Evolutionary conservation across 2,888 invertebrate genomes (phyloP).

Genomic region (Smittia sp.): DNA sequence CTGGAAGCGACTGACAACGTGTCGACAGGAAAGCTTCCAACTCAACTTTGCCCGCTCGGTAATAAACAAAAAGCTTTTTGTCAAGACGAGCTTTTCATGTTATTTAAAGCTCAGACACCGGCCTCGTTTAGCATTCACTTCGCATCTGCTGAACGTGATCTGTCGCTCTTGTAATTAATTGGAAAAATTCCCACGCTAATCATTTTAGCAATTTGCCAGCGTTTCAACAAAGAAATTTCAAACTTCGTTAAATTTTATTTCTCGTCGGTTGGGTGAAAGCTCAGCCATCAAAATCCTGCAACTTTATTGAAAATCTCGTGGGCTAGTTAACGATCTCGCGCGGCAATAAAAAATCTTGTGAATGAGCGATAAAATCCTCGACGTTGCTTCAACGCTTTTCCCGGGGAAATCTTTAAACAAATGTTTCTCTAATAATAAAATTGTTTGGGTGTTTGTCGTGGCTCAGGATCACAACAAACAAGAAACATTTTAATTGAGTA

Average conservation of each 20-base stretch:
- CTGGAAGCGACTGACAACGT: too few relatives aligned
- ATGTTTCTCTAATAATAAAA: conserved; percentile 15
- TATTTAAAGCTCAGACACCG: too few relatives aligned
- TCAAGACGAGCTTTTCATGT: too few relatives aligned
- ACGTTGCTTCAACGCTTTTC: neutral
- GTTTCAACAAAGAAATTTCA: neutral
- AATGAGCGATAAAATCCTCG: neutral
- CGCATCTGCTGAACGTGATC: too few relatives aligned
- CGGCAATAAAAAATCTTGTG: neutral
- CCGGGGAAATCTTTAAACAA: neutral
- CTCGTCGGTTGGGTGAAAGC: neutral
- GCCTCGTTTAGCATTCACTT: too few relatives aligned
- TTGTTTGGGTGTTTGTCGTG: neutral
- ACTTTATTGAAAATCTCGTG: too few relatives aligned
- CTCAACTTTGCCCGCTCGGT: too few relatives aligned
- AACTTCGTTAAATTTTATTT: neutral
- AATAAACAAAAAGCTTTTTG: too few relatives aligned
- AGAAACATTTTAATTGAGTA: conserved; percentile 5
- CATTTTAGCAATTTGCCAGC: neutral
- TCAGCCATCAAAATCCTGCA: too few relatives aligned
- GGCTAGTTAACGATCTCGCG: too few relatives aligned
- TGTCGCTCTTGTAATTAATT: too few relatives aligned
- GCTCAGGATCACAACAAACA: neutral
- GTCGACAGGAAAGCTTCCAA: too few relatives aligned
- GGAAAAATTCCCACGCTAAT: neutral